A percentile compares a stretch with the other conserved stretches of the same genome.
Conservation (phyloP, 2,113 vertebrate genomes). For the Albula glossodonta region DNA sequence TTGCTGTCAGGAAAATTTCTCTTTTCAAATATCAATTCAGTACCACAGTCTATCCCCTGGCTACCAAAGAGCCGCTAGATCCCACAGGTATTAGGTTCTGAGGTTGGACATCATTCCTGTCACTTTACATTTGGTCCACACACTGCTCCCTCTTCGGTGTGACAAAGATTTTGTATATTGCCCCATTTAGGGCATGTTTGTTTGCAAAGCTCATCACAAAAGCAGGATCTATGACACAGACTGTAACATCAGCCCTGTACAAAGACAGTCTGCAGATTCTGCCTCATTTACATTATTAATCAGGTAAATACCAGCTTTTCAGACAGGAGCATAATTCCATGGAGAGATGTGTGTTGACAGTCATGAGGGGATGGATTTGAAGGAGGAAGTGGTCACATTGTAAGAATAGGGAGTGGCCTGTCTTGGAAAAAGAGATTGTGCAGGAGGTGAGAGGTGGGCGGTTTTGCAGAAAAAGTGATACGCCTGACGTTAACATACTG, state of each 20-base stretch:
- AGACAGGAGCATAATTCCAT: neutral
- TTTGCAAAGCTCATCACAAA: neutral
- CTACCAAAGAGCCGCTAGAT: neutral
- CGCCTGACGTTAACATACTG: no score
- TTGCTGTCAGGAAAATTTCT: neutral
- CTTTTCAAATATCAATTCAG: neutral
- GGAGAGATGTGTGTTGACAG: neutral
- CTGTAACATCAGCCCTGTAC: neutral
- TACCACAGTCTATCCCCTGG: neutral
- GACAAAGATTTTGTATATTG: neutral
- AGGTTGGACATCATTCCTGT: neutral
- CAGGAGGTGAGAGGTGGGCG: no score
- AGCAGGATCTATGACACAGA: neutral
- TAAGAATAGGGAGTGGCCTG: neutral
- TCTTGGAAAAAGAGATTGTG: no score
- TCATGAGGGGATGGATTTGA: neutral
- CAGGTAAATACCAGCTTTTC: constrained; percentile 16
- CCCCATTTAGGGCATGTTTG: neutral
- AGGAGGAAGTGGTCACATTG: neutral
- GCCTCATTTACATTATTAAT: neutral
- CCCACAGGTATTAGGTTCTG: neutral
- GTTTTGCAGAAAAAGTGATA: neutral
- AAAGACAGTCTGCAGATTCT: neutral
- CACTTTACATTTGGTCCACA: neutral
- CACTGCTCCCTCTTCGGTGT: neutral